Percentiles rank a stretch among this genome's conserved stretches.
phyloP scores from a whole-genome alignment of 2,113 vertebrate genomes.

The Psilopogon haemacephalus region DNA sequence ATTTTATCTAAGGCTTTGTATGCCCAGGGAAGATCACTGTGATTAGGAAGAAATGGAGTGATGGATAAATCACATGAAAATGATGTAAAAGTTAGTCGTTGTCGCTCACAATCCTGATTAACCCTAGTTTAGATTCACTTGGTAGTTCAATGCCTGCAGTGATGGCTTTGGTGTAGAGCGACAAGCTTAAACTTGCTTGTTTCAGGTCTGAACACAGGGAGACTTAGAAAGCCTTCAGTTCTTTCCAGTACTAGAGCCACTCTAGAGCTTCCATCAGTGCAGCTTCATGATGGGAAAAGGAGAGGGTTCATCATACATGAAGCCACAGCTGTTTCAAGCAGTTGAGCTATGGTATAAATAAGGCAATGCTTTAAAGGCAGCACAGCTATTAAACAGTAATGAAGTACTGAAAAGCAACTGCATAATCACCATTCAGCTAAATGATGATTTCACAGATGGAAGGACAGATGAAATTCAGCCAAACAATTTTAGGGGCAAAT shows the following conservation, averaged over 20 bases:
- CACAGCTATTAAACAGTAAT: conserved; percentile 67
- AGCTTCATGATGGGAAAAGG: not conserved
- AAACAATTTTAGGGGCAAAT: conserved; percentile 67
- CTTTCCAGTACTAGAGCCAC: not conserved
- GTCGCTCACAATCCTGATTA: not conserved
- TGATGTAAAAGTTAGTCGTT: not conserved
- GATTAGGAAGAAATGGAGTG: not conserved
- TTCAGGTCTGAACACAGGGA: not conserved
- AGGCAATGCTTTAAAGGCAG: conserved; percentile 60
- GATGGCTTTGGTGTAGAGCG: not conserved
- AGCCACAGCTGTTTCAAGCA: not conserved
- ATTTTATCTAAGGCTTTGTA: not conserved
- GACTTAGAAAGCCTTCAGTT: not conserved
- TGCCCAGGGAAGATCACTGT: not conserved
- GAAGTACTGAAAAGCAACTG: conserved; percentile 66
- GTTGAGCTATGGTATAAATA: conserved; percentile 35
- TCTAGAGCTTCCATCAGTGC: not conserved
- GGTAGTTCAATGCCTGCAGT: not conserved
- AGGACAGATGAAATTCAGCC: conserved; percentile 75
- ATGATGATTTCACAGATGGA: conserved; percentile 77
- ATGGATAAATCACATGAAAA: not conserved
- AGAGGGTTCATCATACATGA: not conserved
- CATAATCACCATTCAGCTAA: conserved; percentile 71
- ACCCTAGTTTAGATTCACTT: not conserved
- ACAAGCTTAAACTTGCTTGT: not conserved